Evolutionary conservation across 2,888 invertebrate genomes (phyloP).

Genomic region (Hofmannophila pseudospretella): DNA sequence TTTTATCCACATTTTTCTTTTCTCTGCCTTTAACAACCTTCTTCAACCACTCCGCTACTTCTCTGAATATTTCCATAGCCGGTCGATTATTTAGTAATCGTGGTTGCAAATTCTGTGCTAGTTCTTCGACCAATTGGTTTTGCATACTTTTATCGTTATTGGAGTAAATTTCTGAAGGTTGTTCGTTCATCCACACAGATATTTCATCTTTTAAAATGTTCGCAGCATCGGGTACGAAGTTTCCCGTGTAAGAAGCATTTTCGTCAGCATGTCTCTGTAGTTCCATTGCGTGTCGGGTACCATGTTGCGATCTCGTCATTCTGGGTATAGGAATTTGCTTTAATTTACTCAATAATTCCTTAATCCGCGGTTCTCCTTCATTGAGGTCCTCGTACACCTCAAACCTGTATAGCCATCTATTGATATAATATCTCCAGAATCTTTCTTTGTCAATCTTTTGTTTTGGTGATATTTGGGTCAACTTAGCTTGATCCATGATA

Average conservation of each 20-base stretch:
- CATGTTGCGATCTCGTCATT: conserved; percentile 32
- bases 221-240: conserved; percentile 22
- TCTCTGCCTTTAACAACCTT: conserved; percentile 27
- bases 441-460: conserved; percentile 23
- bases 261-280: conserved; percentile 22
- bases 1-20: conserved; percentile 22
- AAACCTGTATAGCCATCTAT: conserved; percentile 38
- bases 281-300: conserved; percentile 33
- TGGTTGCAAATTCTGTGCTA: conserved; percentile 31
- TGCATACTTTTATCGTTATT: conserved; percentile 21
- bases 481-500: conserved; percentile 34
- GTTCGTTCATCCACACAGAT: conserved; percentile 46
- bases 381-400: conserved; percentile 28
- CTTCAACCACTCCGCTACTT: conserved; percentile 32
- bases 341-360: conserved; percentile 23
- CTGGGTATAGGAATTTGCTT: conserved; percentile 26
- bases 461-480: conserved; percentile 28
- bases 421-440: conserved; percentile 27
- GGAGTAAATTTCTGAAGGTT: conserved; percentile 30
- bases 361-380: conserved; percentile 27
- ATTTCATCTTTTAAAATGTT: conserved; percentile 46
- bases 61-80: conserved; percentile 26
- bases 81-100: conserved; percentile 23
- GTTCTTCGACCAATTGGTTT: conserved; percentile 25
- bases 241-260: conserved; percentile 10